Evolutionary conservation across 2,888 invertebrate genomes (phyloP), one percentile per base, ranked within the genome.

Genomic region (Mesopsocus fuscifrons): DNA sequence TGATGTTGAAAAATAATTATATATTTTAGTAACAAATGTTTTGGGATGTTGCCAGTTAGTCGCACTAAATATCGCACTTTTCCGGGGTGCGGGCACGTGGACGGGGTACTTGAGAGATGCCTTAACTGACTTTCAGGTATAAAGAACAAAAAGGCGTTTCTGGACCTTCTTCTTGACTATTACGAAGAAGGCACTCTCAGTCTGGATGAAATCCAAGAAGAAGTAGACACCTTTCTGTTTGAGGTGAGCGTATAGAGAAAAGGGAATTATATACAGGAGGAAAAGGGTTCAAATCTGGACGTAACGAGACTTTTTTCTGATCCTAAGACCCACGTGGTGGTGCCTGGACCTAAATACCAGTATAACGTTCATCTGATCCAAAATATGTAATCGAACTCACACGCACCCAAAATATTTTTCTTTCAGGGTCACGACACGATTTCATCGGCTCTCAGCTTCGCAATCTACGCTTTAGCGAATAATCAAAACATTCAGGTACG

Each of bases 41-140:
- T n/a, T n/a, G n/a, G n/a, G n/a, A n/a, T n/a, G n/a, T n/a, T n/a
- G n/a, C n/a, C n/a, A n/a, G n/a, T n/a, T n/a, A n/a, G n/a, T n/a
- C n/a, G n/a, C n/a, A n/a, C n/a, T n/a, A 26, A 44, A 9, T 18
- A 41, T 2, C 42, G 42, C 8, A 45, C 42, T 41, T 41, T 41
- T 3, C 20, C 38, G 2, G 23, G 31, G 13, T 34, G 41, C 11
- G 6, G 42, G 11, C 42, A 41, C n/a, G 42, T 34, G 38, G 22
- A 43, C 11, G 22, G 42, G 18, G 2, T 35, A 9, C 30, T 42
- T n/a, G n/a, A n/a, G n/a, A n/a, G n/a, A n/a, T n/a, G n/a, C n/a
- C n/a, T n/a, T n/a, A n/a, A n/a, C n/a, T n/a, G n/a, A n/a, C n/a
- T n/a, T n/a, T n/a, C n/a, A n/a, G 30, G 26, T 6, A 11, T 11